Base-by-base conservation (phyloP, 2,888 invertebrate species). In the Andrena minutula region DNA sequence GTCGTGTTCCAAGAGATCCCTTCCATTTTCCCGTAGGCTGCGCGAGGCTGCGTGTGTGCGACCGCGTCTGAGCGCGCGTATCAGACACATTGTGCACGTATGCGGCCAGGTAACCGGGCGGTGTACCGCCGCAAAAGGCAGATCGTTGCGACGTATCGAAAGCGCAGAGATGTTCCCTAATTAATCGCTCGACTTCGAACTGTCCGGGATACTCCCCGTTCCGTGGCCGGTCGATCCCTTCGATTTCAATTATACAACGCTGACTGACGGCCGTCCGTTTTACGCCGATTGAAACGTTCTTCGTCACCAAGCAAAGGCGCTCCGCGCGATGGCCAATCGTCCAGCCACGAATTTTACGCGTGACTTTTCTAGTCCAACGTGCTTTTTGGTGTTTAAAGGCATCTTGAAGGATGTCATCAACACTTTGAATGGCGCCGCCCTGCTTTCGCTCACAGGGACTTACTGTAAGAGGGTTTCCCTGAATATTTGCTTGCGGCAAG, bases 281-380 rank as follows among this genome's bases (percentile, higher is more conserved):
- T 72, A 76, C 63, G 58, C 68, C 66, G 82, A 82, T 80, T 81
- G 66, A 82, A 82, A 80, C 51, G 82, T 82, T 82, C 60, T n/a
- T 58, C 75, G 30, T 60, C 70, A 35, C 23, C 28, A 35, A 3
- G 23, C 49, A 70, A 51, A 60, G 58, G 35, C 32, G 35, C 35
- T 26, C 35, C 47, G 30, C 5, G 32, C 41, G 35, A n/a, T 26
- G 12, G 23, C 20, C 32, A 35, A 51, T 61, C 35, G 20, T 63
- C 20, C 53, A 7, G 7, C 23, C 30, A 16, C 12, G 30, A 51
- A 41, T 20, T 3, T 5, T 0, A 12, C 5, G 26, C 1, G 28
- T 7, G 12, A 56, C 8, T 23, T 16, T 8, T 8, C 26, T 56
- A 4, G 26, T 56, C 53, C 2, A 10, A 4, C 10, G 2, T 8